phyloP scores from a whole-genome alignment of 2,113 vertebrate species.

The Holacanthus passer region DNA sequence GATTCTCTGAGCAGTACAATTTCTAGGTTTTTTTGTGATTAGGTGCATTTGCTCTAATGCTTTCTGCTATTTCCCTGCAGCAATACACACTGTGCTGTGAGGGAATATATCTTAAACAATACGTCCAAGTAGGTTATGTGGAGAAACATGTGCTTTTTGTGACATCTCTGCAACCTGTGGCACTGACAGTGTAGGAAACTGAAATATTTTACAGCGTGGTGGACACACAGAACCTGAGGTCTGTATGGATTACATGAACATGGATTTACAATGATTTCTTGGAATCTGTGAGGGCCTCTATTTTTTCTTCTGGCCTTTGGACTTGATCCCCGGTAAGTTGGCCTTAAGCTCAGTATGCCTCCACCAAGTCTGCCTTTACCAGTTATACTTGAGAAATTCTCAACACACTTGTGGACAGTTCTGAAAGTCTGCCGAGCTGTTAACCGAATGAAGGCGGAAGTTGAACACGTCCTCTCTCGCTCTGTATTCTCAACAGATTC shows the following conservation, averaged over 20 bases:
- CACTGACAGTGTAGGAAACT: background rate
- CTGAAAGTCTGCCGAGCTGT: conserved; percentile 30
- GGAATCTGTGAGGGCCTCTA: conserved; percentile 3
- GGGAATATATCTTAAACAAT: conserved; percentile 8
- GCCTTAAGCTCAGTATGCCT: conserved; percentile 41
- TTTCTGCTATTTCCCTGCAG: background rate
- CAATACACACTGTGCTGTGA: background rate
- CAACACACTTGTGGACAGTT: background rate
- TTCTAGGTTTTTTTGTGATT: conserved; percentile 19
- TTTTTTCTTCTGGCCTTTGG: conserved; percentile 43
- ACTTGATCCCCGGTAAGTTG: conserved; percentile 23
- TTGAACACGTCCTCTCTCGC: conserved; percentile 6
- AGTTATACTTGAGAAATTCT: conserved; percentile 26
- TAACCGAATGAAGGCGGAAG: background rate
- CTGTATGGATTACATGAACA: conserved; percentile 24
- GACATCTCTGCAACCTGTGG: conserved; percentile 17
- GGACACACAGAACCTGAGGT: conserved; percentile 22
- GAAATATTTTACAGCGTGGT: conserved; percentile 24
- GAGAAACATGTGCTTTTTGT: background rate
- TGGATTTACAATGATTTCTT: conserved; percentile 17
- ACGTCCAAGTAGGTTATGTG: background rate
- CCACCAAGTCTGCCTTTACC: conserved; percentile 29
- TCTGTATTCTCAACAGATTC: background rate
- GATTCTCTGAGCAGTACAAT: background rate
- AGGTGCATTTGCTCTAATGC: background rate